These are phyloP conservation scores for Rhinopomastus cyanomelas DNA, from an alignment of 2,113 vertebrate species.

Conservation along the genomic window DNA sequence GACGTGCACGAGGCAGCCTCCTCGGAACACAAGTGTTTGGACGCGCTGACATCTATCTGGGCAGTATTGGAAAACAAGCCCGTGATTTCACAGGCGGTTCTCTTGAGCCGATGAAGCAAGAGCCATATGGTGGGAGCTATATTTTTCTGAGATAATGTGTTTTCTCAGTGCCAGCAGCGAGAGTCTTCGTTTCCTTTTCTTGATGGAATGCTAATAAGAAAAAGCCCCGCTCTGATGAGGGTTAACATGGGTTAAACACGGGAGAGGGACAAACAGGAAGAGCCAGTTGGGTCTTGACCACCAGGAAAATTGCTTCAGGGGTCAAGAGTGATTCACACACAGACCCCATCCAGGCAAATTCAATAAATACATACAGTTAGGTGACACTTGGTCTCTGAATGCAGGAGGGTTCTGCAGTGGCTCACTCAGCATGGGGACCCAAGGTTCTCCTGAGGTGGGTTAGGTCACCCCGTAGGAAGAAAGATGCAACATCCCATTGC, in stretches of 20 bases:
- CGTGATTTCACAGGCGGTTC: slow-evolving; percentile 15
- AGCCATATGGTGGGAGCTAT: slow-evolving; percentile 20
- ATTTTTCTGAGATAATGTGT: slow-evolving; percentile 21
- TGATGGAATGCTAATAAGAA: not conserved
- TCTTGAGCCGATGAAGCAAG: slow-evolving; percentile 11
- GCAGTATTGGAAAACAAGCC: slow-evolving; percentile 33
- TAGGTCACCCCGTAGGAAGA: not conserved
- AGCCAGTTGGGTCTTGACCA: not conserved
- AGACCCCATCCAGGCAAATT: not conserved
- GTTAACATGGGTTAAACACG: accelerated
- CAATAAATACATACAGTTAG: too few relatives aligned
- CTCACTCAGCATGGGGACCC: not conserved
- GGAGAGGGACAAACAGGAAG: not conserved
- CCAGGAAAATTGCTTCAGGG: not conserved
- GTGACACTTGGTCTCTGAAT: not conserved
- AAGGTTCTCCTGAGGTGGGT: not conserved
- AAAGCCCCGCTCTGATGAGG: not conserved
- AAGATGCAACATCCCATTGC: accelerated
- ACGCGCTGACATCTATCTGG: slow-evolving; percentile 22
- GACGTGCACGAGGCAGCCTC: slow-evolving; percentile 16
- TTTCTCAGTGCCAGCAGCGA: slow-evolving; percentile 23
- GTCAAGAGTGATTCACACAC: not conserved
- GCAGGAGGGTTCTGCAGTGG: not conserved
- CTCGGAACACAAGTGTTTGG: slow-evolving; percentile 58
- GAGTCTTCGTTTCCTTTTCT: slow-evolving; percentile 16